These are phyloP conservation scores for Siniperca obscura DNA, from an alignment of 2,797 vertebrate genomes.

Conservation along the genomic window DNA sequence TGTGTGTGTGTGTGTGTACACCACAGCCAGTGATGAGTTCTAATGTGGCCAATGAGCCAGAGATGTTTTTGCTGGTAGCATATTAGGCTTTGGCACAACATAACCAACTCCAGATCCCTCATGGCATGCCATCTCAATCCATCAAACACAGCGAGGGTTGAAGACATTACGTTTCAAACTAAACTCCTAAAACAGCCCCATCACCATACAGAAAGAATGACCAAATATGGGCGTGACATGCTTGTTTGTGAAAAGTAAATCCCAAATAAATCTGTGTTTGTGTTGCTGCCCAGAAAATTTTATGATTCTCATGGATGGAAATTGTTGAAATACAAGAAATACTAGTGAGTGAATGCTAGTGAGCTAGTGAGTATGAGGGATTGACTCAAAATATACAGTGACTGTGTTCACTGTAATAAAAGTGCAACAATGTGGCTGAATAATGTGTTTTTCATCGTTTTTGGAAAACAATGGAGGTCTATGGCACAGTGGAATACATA, in stretches of 20 bases:
- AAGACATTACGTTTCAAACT: constrained; percentile 51
- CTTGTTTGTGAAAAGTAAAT: constrained; percentile 48
- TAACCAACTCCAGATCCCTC: constrained; percentile 75
- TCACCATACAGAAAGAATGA: constrained; percentile 45
- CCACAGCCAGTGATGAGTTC: constrained; percentile 52
- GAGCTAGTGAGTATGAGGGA: neutral
- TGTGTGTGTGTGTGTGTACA: constrained; percentile 18
- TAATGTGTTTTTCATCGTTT: neutral
- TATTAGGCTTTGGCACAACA: constrained; percentile 68
- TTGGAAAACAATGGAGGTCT: neutral
- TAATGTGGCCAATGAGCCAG: constrained; percentile 74
- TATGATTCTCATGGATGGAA: constrained; percentile 21
- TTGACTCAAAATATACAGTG: constrained; percentile 1
- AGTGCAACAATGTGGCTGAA: neutral
- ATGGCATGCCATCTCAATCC: constrained; percentile 57
- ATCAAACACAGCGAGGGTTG: constrained; percentile 51
- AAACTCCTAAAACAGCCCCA: constrained; percentile 35
- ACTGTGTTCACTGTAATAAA: neutral
- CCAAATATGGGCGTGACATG: constrained; percentile 39
- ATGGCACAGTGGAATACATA: neutral
- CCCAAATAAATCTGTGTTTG: constrained; percentile 44
- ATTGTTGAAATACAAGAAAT: neutral
- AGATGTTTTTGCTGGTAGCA: constrained; percentile 72
- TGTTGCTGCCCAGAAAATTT: constrained; percentile 23
- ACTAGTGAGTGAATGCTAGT: neutral